These are phyloP conservation scores for Apotomis capreana DNA, from an alignment of 2,888 invertebrate genomes.

Conservation along the genomic window DNA sequence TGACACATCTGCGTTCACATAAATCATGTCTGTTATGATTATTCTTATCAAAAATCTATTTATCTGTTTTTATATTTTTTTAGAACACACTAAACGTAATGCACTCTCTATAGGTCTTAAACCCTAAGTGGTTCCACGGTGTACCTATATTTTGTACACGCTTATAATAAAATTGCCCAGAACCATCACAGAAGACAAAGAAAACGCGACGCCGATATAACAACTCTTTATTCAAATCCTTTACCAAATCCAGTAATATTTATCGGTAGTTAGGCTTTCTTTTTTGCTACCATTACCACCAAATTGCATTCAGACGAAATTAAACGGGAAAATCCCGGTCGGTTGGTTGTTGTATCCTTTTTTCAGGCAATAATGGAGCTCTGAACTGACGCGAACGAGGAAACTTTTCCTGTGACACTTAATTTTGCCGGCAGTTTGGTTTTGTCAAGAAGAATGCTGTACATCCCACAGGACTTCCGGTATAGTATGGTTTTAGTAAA, in stretches of 20 bases:
- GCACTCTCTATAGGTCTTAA: too few relatives aligned
- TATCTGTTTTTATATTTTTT: too few relatives aligned
- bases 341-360: constrained; percentile 51
- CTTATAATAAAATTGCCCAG: not conserved
- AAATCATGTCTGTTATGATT: too few relatives aligned
- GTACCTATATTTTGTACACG: too few relatives aligned
- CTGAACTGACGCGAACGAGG: constrained; percentile 56
- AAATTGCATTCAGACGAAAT: constrained; percentile 59
- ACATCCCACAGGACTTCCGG: too few relatives aligned
- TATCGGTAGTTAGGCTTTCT: constrained; percentile 30
- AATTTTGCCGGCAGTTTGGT: constrained; percentile 55
- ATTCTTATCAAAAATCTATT: too few relatives aligned
- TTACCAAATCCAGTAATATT: constrained; percentile 27
- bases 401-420: constrained; percentile 60
- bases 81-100: too few relatives aligned
- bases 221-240: constrained; percentile 16
- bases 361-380: constrained; percentile 60
- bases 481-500: too few relatives aligned
- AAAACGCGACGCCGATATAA: constrained; percentile 7
- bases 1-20: too few relatives aligned
- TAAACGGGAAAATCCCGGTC: constrained; percentile 56
- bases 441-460: constrained; percentile 43
- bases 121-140: too few relatives aligned
- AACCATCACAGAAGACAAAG: not conserved
- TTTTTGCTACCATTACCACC: constrained; percentile 49